phyloP scores from a whole-genome alignment of 2,888 invertebrate species.

The Coenonympha arcania region DNA sequence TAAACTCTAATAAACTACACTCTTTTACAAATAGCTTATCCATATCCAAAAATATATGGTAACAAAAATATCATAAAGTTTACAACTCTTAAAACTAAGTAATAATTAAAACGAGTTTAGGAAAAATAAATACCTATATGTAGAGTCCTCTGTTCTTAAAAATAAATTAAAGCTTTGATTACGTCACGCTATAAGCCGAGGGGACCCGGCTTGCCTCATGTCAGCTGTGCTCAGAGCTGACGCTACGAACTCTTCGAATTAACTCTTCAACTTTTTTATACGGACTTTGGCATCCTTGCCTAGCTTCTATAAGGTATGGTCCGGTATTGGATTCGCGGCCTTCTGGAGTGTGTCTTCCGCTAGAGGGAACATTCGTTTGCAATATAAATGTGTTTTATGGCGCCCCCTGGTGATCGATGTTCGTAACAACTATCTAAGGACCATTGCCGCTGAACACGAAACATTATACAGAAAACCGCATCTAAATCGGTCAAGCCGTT shows the following conservation, averaged over 20 bases:
- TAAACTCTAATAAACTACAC: background rate
- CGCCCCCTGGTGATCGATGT: too few species aligned
- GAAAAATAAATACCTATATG: too few species aligned
- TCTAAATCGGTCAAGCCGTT: too few species aligned
- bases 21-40: slow-evolving; percentile 12
- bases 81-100: too few species aligned
- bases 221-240: slow-evolving; percentile 65
- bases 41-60: slow-evolving; percentile 21
- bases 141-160: slow-evolving; percentile 7
- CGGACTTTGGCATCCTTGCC: slow-evolving; percentile 59
- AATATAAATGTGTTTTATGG: too few species aligned
- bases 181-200: slow-evolving; percentile 54
- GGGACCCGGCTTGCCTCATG: slow-evolving; percentile 59
- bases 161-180: slow-evolving; percentile 41
- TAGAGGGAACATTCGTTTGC: slow-evolving; percentile 52
- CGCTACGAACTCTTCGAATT: slow-evolving; percentile 59
- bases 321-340: slow-evolving; percentile 53
- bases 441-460: too few species aligned
- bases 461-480: too few species aligned
- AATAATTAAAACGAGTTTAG: too few species aligned
- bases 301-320: slow-evolving; percentile 58
- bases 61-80: background rate
- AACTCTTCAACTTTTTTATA: slow-evolving; percentile 63
- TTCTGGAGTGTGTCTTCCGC: slow-evolving; percentile 58
- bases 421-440: too few species aligned